Evolutionary conservation across 2,888 invertebrate genomes (phyloP).

Genomic region (Heliconius cydno): DNA sequence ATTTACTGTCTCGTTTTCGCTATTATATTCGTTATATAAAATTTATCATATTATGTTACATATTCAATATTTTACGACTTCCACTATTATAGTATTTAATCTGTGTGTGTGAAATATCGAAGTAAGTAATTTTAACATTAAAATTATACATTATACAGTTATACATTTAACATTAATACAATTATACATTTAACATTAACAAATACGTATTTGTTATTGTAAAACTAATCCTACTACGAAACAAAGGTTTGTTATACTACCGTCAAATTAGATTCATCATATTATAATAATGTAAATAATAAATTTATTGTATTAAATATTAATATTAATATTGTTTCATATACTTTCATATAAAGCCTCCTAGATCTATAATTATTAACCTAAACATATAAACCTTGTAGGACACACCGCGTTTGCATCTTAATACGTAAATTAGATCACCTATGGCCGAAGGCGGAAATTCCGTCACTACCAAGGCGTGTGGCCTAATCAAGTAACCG

Average conservation of each 20-base stretch:
- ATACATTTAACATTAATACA: too few species aligned
- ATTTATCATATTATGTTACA: background rate
- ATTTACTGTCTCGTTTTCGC: conserved; percentile 9
- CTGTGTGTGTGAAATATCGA: background rate
- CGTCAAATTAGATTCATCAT: too few species aligned
- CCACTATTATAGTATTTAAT: background rate
- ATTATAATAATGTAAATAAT: too few species aligned
- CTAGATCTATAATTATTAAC: background rate
- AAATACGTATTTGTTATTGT: background rate
- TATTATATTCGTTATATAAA: background rate
- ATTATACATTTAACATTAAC: too few species aligned
- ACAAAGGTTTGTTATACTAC: too few species aligned
- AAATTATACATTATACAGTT: too few species aligned
- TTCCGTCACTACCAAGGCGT: conserved; percentile 36
- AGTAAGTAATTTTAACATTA: background rate
- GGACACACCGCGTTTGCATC: background rate
- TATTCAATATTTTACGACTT: background rate
- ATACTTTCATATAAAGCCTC: too few species aligned
- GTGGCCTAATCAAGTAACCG: conserved; percentile 41
- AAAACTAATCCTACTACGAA: background rate
- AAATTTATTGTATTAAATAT: too few species aligned
- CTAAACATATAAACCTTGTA: background rate
- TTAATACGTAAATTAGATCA: conserved; percentile 26
- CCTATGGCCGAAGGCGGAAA: conserved; percentile 29
- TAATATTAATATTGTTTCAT: too few species aligned